Evolutionary conservation across 1,140 invertebrate species (phyloP), one percentile per base, ranked within the genome.

Genomic region (Leptinotarsa lineolata): DNA sequence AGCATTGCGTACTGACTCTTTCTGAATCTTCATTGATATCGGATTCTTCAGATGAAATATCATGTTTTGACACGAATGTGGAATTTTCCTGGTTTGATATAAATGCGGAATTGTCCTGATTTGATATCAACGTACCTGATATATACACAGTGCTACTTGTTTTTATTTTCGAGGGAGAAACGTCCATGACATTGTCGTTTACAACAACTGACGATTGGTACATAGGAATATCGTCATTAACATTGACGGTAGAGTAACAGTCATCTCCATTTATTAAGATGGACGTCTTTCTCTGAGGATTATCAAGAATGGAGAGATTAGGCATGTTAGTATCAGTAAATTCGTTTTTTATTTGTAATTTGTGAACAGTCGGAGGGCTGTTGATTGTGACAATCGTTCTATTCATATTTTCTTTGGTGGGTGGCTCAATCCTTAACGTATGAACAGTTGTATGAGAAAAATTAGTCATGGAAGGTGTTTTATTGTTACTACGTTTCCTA

Each of bases 191-290:
- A 18, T 73, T 65, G 82, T 88, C 88, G 77, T 88, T 89, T 24
- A 91, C 89, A 45, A 90, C 89, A 48, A 91, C 90, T 2, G 90
- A 91, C 18, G 90, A 91, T 74, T 91, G 88, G 82, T 91, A 91
- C 48, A 90, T 84, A 13, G 89, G 88, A 15, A 87, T 87, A 72
- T 89, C 85, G 72, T 88, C 88, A 45, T 86, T 88, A 1, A 89
- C 88, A 78, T 90, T 90, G 81, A 90, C 87, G 4, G 88, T 90
- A 30, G 89, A 88, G 80, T 90, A 90, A 83, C 90, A 91, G 82
- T 91, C 88, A 77, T 92, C 91, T 5, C 91, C 90, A 78, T 89
- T 93, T 71, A 93, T 93, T 82, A 92, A 84, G 75, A 93, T 93
- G 6, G 92, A 93, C 4, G 92, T 93, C 84, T 91, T 90, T 80